Percentiles rank a stretch among this genome's conserved stretches.
Conservation (phyloP, 1,140 invertebrate species). For the Temnothorax curvispinosus region DNA sequence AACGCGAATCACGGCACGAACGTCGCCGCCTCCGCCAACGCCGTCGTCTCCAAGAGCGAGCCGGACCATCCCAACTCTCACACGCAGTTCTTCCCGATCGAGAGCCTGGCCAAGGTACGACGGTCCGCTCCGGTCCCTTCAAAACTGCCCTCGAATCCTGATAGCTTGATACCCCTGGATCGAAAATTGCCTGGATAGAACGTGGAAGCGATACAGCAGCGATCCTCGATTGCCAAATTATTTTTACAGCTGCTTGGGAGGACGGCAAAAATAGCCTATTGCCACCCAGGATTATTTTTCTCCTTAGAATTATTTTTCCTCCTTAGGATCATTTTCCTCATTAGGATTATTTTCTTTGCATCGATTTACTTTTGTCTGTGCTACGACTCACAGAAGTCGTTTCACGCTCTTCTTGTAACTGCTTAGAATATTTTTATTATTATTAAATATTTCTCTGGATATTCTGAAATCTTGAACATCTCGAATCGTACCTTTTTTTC, state of each 20-base stretch:
- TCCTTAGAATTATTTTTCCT: too few species aligned
- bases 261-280: not conserved
- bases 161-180: not conserved
- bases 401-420: not conserved
- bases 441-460: not conserved
- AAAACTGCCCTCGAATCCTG: not conserved
- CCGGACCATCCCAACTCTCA: constrained; percentile 86
- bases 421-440: not conserved
- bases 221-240: not conserved
- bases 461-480: not conserved
- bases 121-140: not conserved
- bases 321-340: not conserved
- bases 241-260: not conserved
- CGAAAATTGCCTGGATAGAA: not conserved
- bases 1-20: constrained; percentile 78
- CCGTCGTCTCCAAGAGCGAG: constrained; percentile 86
- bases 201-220: not conserved
- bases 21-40: constrained; percentile 84
- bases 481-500: not conserved
- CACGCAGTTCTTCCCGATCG: constrained; percentile 89
- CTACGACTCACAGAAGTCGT: not conserved
- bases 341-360: too few species aligned
- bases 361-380: not conserved
- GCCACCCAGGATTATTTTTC: not conserved
- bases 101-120: constrained; percentile 89